Evolutionary conservation across 2,797 vertebrate species (phyloP).

Genomic region (Takifugu ocellatus): DNA sequence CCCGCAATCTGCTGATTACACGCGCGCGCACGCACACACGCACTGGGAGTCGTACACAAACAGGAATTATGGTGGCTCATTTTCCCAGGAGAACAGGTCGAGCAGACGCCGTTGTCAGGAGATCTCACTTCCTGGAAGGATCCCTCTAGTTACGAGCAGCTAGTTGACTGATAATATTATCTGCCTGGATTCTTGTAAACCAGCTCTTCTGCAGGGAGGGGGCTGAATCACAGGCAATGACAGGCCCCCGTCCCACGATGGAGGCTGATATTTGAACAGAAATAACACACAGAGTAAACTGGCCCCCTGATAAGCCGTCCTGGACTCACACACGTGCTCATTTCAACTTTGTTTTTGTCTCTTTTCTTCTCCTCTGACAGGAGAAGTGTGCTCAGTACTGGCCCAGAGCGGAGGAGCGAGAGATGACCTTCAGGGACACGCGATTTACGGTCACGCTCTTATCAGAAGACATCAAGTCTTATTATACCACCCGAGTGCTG

Average conservation of each 20-base stretch:
- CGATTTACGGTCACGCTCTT: conserved; percentile 85
- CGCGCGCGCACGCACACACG: conserved; percentile 3
- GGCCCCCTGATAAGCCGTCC: too few species aligned
- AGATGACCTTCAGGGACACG: conserved; percentile 91
- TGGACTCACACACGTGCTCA: too few species aligned
- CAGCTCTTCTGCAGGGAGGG: neutral
- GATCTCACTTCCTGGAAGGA: conserved; percentile 50
- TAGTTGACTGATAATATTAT: conserved; percentile 30
- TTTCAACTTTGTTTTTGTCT: neutral
- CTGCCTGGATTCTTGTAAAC: conserved; percentile 21
- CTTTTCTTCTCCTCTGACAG: conserved; percentile 57
- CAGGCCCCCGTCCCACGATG: too few species aligned
- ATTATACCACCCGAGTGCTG: conserved; percentile 92
- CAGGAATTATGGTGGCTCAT: conserved; percentile 39
- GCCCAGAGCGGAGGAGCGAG: conserved; percentile 86
- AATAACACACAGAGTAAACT: neutral
- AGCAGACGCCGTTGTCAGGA: conserved; percentile 35
- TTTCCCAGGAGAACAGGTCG: conserved; percentile 53
- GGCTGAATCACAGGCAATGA: neutral
- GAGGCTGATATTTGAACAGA: neutral
- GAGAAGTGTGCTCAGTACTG: conserved; percentile 98
- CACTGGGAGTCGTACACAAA: conserved; percentile 1
- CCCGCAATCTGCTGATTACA: conserved; percentile 29
- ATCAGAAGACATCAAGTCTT: conserved; percentile 94
- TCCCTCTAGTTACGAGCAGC: conserved; percentile 17